phyloP scores from a whole-genome alignment of 1,140 invertebrate genomes.

The Brachystomella parvula region DNA sequence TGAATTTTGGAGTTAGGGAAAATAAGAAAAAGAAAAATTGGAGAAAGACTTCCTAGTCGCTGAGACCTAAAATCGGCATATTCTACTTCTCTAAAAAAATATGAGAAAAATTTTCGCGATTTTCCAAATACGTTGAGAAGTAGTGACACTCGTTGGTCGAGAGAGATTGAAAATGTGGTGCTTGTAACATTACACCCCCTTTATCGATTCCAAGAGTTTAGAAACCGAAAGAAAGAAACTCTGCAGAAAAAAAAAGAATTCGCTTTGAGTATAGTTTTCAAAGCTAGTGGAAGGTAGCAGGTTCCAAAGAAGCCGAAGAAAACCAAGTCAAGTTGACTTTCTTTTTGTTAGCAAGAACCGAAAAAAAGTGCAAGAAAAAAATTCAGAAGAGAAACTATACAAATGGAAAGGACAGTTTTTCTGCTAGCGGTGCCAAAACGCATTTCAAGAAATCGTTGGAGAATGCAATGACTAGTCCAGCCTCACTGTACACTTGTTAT shows the following conservation, averaged over 20 bases:
- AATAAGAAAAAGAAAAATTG: slow-evolving; percentile 1
- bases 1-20: too few species aligned
- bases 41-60: neutral
- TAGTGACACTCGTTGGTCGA: slow-evolving; percentile 31
- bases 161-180: slow-evolving; percentile 36
- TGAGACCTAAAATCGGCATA: slow-evolving; percentile 10
- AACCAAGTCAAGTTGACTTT: neutral
- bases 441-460: too few species aligned
- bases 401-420: neutral
- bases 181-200: slow-evolving; percentile 26
- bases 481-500: too few species aligned
- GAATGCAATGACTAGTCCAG: too few species aligned
- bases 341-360: neutral
- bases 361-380: neutral
- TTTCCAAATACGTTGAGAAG: slow-evolving; percentile 26
- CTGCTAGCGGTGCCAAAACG: neutral
- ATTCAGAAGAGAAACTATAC: neutral
- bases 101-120: slow-evolving; percentile 23
- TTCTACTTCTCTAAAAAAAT: neutral
- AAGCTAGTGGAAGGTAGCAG: neutral
- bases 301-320: neutral
- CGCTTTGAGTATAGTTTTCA: neutral
- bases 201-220: slow-evolving; percentile 17
- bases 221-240: neutral
- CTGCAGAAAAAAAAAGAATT: too few species aligned